Conservation (phyloP, 2,113 vertebrate genomes). For the Pomatostomus ruficeps region DNA sequence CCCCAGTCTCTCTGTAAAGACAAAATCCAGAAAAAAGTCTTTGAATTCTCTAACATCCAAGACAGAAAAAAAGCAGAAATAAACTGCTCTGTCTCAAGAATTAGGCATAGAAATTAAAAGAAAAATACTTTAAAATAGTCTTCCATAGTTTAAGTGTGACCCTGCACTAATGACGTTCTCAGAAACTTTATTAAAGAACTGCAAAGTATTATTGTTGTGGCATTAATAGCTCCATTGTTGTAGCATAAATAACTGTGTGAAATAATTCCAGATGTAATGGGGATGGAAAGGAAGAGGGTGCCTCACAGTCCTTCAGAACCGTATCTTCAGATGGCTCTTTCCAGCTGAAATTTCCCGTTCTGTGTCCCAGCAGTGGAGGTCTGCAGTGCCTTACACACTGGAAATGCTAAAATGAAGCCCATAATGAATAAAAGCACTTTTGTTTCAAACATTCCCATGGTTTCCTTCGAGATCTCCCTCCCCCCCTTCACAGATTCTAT, state of each 20-base stretch:
- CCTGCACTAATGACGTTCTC: neutral
- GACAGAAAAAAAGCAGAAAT: neutral
- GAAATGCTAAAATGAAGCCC: neutral
- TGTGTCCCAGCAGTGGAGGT: neutral
- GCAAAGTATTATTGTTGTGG: neutral
- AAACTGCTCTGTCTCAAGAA: neutral
- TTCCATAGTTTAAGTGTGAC: neutral
- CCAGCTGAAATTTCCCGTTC: neutral
- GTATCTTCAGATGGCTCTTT: neutral
- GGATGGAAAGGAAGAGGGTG: neutral
- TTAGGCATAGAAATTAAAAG: neutral
- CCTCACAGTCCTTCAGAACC: neutral
- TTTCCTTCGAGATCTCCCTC: neutral
- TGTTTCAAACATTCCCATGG: conserved; percentile 35
- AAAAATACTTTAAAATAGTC: neutral
- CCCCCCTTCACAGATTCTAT: neutral
- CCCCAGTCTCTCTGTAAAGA: neutral
- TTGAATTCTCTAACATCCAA: neutral
- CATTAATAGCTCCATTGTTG: neutral
- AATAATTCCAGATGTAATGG: conserved; percentile 11
- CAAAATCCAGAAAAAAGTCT: neutral
- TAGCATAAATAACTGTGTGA: neutral
- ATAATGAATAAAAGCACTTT: neutral
- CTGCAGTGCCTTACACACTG: neutral
- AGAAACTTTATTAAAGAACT: neutral